A percentile compares a stretch with the other conserved stretches of the same genome.
These are phyloP conservation scores for Zosterops pallidus DNA, from an alignment of 2,113 vertebrate species.

Conservation along the genomic window DNA sequence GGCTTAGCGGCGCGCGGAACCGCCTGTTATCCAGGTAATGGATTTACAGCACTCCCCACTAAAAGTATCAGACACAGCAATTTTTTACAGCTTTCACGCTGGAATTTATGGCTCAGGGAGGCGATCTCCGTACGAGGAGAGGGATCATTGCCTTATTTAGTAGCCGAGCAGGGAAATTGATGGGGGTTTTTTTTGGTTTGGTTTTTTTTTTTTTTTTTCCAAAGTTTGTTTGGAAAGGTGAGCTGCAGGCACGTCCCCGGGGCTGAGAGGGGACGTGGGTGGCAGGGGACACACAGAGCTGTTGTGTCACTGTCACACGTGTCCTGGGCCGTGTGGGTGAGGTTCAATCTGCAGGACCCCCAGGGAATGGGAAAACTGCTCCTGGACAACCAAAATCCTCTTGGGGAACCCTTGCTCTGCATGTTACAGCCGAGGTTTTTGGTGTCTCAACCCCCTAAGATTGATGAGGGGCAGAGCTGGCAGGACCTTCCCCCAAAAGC, in stretches of 20 bases:
- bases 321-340: background rate
- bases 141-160: slow-evolving; percentile 72
- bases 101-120: slow-evolving; percentile 66
- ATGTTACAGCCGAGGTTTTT: background rate
- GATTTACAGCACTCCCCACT: slow-evolving; percentile 70
- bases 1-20: slow-evolving; percentile 67
- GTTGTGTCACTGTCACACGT: background rate
- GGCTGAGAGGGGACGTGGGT: background rate
- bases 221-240: slow-evolving; percentile 62
- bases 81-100: slow-evolving; percentile 72
- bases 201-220: background rate
- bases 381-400: background rate
- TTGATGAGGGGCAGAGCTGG: fast-evolving
- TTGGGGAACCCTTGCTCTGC: background rate
- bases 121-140: slow-evolving; percentile 43
- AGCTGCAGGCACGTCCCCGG: slow-evolving; percentile 39
- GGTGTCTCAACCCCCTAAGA: background rate
- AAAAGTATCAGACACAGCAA: slow-evolving; percentile 70
- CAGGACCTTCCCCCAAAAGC: background rate
- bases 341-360: background rate
- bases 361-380: background rate
- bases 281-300: background rate
- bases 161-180: slow-evolving; percentile 44
- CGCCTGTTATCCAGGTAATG: slow-evolving; percentile 81
- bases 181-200: background rate